Evolutionary conservation across 2,888 invertebrate genomes (phyloP), one percentile per base, ranked within the genome.

Genomic region (Oeneis ivallda): DNA sequence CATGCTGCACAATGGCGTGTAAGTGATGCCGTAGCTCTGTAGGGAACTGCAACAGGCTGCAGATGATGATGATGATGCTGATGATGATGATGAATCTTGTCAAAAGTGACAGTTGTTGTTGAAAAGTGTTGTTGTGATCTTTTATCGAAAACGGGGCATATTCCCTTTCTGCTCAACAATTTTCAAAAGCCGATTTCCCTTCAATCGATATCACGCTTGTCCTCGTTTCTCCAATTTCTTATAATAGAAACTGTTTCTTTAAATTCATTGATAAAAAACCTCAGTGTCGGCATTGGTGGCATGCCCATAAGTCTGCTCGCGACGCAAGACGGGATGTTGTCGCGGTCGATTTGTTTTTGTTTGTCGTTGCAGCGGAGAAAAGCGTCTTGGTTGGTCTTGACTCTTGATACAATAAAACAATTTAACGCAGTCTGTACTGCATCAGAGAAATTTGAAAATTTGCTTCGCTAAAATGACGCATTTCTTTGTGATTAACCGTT

Each of bases 261-360:
- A 47, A 58, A 47, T 34, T 58, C 32, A 34, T 17, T 19, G 32
- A 58, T 34, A 58, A 60, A 60, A 49, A 39, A 50, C 11, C 49
- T 50, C 13, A 17, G 34, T 37, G 7, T 49, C 19, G 37, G 60
- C 34, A n/a, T 47, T 47, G 53, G n/a, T 6, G 11, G 26, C 39
- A 47, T 50, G 58, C 43, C 59, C 45, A 64, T 58, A 64, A 53
- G 15, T 39, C 15, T 26, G 58, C 47, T 32, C 15, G 58, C 58
- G 32, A 9, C 2, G 54, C 43, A 6, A 26, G 13, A n/a, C 59
- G 37, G 45, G 34, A 47, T 49, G 45, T 47, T 39, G 50, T 60
- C 47, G n/a, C 39, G 60, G 49, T 49, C 60, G 26, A 47, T 53
- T 56, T 56, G 60, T 65, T 65, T 65, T 65, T 63, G 56, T 65